Conservation (phyloP, 2,113 vertebrate species). For the Petrocephalus zakoni region DNA sequence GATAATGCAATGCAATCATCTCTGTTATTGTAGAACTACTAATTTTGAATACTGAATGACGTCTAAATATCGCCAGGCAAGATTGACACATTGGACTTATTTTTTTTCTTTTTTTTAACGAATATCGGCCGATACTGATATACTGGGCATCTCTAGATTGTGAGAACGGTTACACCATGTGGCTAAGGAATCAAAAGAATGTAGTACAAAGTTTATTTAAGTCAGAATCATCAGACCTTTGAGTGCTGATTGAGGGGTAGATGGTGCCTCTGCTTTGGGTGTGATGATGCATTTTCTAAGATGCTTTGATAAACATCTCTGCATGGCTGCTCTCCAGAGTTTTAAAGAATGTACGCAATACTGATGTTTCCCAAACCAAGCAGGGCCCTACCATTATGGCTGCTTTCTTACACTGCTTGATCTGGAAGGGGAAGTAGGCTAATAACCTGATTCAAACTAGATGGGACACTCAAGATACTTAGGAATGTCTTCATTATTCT, state of each 20-base stretch:
- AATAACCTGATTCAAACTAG: not conserved
- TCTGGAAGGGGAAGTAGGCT: not conserved
- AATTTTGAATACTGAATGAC: not conserved
- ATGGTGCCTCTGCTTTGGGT: not conserved
- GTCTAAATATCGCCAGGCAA: not conserved
- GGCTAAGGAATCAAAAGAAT: not conserved
- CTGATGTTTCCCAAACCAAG: not conserved
- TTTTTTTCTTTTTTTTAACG: not conserved
- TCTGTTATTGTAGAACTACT: not conserved
- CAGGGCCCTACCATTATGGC: not conserved
- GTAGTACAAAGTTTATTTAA: not conserved
- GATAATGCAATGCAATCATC: not conserved
- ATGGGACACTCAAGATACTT: too few species aligned
- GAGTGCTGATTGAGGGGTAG: not conserved
- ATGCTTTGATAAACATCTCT: not conserved
- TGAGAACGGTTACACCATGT: not conserved
- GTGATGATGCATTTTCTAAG: not conserved
- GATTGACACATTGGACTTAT: not conserved
- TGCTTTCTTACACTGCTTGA: not conserved
- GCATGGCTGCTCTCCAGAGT: not conserved
- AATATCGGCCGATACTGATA: not conserved
- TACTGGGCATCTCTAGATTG: not conserved
- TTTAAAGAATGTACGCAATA: not conserved
- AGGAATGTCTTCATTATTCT: not conserved
- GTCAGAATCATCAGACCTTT: not conserved